Evolutionary conservation across 2,113 vertebrate species (phyloP).

Genomic region (Leucosticte australis): DNA sequence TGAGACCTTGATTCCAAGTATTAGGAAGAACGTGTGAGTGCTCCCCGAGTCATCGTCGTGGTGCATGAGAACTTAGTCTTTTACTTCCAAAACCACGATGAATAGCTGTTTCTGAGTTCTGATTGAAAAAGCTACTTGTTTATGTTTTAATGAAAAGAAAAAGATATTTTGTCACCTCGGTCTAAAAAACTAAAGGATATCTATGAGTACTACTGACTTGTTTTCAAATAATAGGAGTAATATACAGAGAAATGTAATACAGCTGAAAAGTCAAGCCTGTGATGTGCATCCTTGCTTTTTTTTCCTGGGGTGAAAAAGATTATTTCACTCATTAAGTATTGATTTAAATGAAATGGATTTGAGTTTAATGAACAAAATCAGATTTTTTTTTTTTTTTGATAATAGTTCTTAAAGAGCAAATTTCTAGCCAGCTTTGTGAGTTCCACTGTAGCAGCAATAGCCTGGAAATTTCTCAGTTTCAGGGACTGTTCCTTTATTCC

Average conservation of each 20-base stretch:
- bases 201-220: not conserved
- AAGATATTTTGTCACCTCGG: not conserved
- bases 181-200: not conserved
- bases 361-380: not conserved
- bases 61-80: not conserved
- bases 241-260: not conserved
- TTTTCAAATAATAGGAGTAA: not conserved
- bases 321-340: not conserved
- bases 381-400: not conserved
- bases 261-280: not conserved
- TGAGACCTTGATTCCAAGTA: not conserved
- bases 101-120: not conserved
- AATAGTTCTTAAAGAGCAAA: not conserved
- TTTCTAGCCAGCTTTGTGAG: not conserved
- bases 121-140: not conserved
- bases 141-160: not conserved
- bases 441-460: not conserved
- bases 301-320: not conserved
- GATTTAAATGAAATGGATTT: not conserved
- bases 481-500: not conserved
- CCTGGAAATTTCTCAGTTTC: not conserved
- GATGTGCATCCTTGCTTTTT: not conserved
- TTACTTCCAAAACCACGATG: not conserved
- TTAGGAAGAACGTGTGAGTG: accelerated
- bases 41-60: accelerated